Evolutionary conservation across 2,888 invertebrate genomes (phyloP).

Genomic region (Catocala nupta): DNA sequence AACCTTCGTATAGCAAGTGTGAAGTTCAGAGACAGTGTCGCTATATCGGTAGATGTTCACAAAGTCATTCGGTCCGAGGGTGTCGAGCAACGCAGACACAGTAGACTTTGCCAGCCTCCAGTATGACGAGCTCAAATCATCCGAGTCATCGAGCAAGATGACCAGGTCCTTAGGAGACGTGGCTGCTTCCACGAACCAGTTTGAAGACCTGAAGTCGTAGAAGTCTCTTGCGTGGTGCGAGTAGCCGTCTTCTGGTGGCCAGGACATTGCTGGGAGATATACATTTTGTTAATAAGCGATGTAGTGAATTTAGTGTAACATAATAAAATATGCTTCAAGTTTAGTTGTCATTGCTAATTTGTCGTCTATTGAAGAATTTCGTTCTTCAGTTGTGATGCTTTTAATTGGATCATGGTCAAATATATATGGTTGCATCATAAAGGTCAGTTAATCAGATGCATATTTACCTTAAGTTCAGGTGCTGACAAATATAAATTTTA

Average conservation of each 20-base stretch:
- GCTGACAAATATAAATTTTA: too few species aligned
- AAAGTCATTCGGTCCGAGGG: slow-evolving; percentile 98
- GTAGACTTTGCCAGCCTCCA: slow-evolving; percentile 96
- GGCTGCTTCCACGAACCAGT: slow-evolving; percentile 99
- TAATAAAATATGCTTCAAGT: too few species aligned
- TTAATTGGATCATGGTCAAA: too few species aligned
- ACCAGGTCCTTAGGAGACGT: slow-evolving; percentile 99
- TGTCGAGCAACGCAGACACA: slow-evolving; percentile 96
- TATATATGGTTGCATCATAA: too few species aligned
- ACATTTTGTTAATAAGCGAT: background rate
- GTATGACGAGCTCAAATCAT: slow-evolving; percentile 94
- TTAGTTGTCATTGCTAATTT: too few species aligned
- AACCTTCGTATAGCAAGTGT: slow-evolving; percentile 96
- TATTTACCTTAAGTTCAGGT: too few species aligned
- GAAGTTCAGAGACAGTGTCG: slow-evolving; percentile 93
- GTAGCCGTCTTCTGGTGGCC: slow-evolving; percentile 93
- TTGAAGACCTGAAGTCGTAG: slow-evolving; percentile 97
- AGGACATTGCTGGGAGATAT: slow-evolving; percentile 89
- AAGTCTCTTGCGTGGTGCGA: slow-evolving; percentile 93
- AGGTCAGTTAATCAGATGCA: too few species aligned
- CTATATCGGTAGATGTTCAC: slow-evolving; percentile 98
- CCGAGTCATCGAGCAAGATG: slow-evolving; percentile 96
- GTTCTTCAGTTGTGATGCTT: too few species aligned
- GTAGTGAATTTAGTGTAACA: too few species aligned
- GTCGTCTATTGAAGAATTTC: too few species aligned